phyloP scores from a whole-genome alignment of 2,113 vertebrate species.

The Strix aluco region DNA sequence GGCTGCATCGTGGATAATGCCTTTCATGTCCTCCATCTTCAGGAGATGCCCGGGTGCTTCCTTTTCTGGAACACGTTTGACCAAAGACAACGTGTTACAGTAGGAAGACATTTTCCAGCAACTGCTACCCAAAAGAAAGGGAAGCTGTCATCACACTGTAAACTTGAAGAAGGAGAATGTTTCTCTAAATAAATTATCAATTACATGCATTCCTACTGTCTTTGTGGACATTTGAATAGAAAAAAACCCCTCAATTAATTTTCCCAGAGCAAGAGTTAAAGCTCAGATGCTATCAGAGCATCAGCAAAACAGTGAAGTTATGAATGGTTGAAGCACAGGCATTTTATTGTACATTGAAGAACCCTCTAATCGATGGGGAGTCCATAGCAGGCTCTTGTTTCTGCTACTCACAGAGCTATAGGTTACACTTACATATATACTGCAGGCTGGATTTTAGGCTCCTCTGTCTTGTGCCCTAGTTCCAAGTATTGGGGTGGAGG shows the following conservation, averaged over 20 bases:
- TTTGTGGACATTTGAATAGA: not conserved
- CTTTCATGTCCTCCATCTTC: not conserved
- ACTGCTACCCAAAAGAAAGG: not conserved
- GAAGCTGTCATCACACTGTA: not conserved
- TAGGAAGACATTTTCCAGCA: not conserved
- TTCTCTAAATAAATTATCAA: not conserved
- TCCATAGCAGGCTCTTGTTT: not conserved
- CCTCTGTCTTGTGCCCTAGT: not conserved
- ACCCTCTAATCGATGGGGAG: not conserved
- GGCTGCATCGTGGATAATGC: not conserved
- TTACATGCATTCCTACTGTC: not conserved
- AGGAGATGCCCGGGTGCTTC: not conserved
- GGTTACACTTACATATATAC: not conserved
- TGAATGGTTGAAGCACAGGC: not conserved
- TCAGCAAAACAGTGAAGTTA: not conserved
- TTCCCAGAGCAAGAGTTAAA: not conserved
- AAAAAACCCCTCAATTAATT: not conserved
- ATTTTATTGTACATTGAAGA: not conserved
- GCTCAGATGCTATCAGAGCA: not conserved
- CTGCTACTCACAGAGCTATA: not conserved
- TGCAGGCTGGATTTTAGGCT: not conserved
- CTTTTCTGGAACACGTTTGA: not conserved
- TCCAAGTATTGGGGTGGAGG: not conserved
- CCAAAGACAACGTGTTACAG: not conserved
- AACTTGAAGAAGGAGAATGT: not conserved